phyloP scores from a whole-genome alignment of 2,888 invertebrate species.

The Liodrosophila aerea region DNA sequence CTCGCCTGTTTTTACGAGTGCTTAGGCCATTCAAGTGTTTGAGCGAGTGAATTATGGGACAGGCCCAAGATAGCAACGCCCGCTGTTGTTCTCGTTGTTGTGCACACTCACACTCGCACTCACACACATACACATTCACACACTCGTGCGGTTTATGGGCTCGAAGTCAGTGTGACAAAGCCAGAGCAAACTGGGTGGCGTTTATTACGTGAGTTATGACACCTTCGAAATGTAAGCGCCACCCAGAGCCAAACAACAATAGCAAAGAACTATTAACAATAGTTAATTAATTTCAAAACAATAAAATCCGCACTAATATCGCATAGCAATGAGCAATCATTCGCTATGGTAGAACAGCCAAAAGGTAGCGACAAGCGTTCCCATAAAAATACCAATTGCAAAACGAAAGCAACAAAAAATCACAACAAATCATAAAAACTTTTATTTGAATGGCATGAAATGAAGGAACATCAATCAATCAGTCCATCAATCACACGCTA shows the following conservation, averaged over 20 bases:
- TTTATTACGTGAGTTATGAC: slow-evolving; percentile 67
- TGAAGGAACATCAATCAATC: slow-evolving; percentile 39
- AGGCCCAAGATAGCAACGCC: slow-evolving; percentile 48
- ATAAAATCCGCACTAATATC: slow-evolving; percentile 59
- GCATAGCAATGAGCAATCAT: slow-evolving; percentile 50
- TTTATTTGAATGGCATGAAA: slow-evolving; percentile 51
- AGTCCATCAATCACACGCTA: slow-evolving; percentile 21
- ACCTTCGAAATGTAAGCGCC: slow-evolving; percentile 30
- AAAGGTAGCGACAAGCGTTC: slow-evolving; percentile 46
- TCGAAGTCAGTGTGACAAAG: slow-evolving; percentile 56
- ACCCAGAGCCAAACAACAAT: not conserved
- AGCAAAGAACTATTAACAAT: slow-evolving; percentile 53
- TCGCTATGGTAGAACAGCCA: not conserved
- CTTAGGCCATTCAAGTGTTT: slow-evolving; percentile 62
- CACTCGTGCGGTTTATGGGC: slow-evolving; percentile 45
- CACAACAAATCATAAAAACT: slow-evolving; percentile 70
- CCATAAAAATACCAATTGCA: slow-evolving; percentile 64
- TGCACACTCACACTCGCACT: not conserved
- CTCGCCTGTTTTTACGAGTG: slow-evolving; percentile 66
- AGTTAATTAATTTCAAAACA: slow-evolving; percentile 60
- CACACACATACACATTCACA: not conserved
- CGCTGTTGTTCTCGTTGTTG: slow-evolving; percentile 23
- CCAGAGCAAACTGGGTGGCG: slow-evolving; percentile 44
- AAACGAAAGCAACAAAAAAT: slow-evolving; percentile 38
- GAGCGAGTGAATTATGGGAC: slow-evolving; percentile 72